Evolutionary conservation across 2,797 vertebrate species (phyloP).

Genomic region (Eulemur albifrons): DNA sequence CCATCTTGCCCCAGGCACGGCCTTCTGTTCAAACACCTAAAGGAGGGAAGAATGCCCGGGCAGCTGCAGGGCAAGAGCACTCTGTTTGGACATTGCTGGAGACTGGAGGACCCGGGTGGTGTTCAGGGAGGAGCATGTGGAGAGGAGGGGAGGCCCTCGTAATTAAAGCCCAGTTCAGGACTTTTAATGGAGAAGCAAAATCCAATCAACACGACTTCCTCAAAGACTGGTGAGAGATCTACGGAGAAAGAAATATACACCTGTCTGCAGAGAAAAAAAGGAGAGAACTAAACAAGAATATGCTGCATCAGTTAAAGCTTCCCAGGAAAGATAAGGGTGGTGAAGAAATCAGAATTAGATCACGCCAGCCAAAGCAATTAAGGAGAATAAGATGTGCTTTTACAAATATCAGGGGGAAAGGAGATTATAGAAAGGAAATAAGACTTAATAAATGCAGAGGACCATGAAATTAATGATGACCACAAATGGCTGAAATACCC

Average conservation of each 20-base stretch:
- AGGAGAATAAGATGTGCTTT: conserved; percentile 68
- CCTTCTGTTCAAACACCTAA: neutral
- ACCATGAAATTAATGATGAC: conserved; percentile 77
- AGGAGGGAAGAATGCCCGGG: neutral
- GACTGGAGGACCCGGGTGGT: neutral
- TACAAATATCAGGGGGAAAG: conserved; percentile 67
- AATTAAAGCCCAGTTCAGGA: neutral
- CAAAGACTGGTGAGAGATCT: neutral
- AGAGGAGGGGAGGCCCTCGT: neutral
- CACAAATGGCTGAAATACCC: conserved; percentile 37
- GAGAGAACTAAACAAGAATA: neutral
- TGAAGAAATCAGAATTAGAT: conserved; percentile 52
- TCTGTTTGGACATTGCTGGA: neutral
- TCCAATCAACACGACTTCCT: neutral
- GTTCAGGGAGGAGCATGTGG: neutral
- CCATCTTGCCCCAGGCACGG: neutral
- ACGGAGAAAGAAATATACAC: neutral
- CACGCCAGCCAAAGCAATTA: conserved; percentile 55
- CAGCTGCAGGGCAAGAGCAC: neutral
- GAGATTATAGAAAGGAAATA: conserved; percentile 73
- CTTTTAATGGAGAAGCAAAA: conserved; percentile 30
- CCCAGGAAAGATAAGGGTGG: conserved; percentile 32
- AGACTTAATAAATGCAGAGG: conserved; percentile 75
- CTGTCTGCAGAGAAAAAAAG: neutral
- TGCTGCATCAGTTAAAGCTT: conserved; percentile 53